phyloP scores from a whole-genome alignment of 2,888 invertebrate species.

The Drosophila testacea region DNA sequence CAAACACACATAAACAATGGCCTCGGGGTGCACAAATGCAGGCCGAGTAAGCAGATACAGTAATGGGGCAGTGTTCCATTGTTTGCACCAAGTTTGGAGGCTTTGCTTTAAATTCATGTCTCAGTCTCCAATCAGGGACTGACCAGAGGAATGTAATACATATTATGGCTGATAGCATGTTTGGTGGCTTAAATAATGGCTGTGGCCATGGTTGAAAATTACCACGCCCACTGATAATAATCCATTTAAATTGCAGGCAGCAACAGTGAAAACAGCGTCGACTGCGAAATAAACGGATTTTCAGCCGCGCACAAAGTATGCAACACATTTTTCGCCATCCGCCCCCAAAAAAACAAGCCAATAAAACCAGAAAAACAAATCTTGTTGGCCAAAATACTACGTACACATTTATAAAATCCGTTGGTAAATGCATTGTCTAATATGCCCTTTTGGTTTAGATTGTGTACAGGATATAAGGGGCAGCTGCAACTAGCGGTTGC shows the following conservation, averaged over 20 bases:
- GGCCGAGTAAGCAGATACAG: slow-evolving; percentile 25
- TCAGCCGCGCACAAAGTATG: slow-evolving; percentile 16
- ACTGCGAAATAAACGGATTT: slow-evolving; percentile 2
- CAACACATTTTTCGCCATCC: slow-evolving; percentile 3
- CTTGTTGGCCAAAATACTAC: slow-evolving; percentile 3
- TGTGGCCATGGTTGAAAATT: slow-evolving; percentile 16
- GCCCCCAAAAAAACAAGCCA: too few species aligned
- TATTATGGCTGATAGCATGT: slow-evolving; percentile 63
- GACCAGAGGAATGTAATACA: slow-evolving; percentile 56
- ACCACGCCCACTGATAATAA: slow-evolving; percentile 40
- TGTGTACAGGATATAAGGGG: neutral
- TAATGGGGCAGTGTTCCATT: slow-evolving; percentile 32
- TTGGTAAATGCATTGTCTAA: too few species aligned
- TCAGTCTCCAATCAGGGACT: slow-evolving; percentile 19
- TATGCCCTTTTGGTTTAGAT: neutral
- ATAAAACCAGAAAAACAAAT: neutral
- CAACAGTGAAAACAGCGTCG: neutral
- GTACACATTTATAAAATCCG: neutral
- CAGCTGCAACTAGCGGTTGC: slow-evolving; percentile 18
- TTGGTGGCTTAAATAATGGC: slow-evolving; percentile 53
- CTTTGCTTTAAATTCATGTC: slow-evolving; percentile 2
- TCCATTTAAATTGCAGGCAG: slow-evolving; percentile 30
- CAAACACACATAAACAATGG: slow-evolving; percentile 12
- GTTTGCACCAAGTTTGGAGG: slow-evolving; percentile 45
- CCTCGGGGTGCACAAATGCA: slow-evolving; percentile 10